A percentile compares a stretch with the other conserved stretches of the same genome.
These are phyloP conservation scores for Erythrocebus patas DNA, from an alignment of 2,113 vertebrate species.

Conservation along the genomic window DNA sequence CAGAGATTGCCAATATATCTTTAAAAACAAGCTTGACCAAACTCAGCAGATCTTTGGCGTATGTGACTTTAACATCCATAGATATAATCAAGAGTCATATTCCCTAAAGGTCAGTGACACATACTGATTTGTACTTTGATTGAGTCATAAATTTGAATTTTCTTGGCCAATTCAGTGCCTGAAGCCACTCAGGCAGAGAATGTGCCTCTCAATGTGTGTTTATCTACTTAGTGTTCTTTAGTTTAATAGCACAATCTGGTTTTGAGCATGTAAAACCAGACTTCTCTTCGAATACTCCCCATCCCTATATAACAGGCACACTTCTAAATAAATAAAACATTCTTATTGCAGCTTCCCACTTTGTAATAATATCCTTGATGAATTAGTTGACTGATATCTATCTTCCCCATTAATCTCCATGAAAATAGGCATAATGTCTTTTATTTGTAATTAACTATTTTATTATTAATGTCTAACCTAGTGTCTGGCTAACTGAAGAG, in stretches of 20 bases:
- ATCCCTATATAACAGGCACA: not conserved
- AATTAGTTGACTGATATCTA: not conserved
- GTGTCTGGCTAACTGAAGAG: not conserved
- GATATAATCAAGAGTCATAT: not conserved
- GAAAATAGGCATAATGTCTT: not conserved
- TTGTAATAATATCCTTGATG: not conserved
- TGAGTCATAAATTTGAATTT: not conserved
- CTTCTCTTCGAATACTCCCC: not conserved
- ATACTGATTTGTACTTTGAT: not conserved
- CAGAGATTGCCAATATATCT: not conserved
- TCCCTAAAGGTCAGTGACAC: not conserved
- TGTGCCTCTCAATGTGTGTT: not conserved
- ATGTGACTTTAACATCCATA: not conserved
- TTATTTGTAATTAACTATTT: conserved; percentile 5
- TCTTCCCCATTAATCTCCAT: not conserved
- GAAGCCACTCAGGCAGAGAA: not conserved
- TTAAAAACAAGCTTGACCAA: not conserved
- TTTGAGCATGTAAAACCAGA: not conserved
- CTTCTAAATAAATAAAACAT: not conserved
- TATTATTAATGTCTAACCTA: not conserved
- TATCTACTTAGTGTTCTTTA: not conserved
- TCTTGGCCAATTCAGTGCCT: not conserved
- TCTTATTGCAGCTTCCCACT: not conserved
- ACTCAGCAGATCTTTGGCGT: not conserved
- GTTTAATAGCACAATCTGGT: not conserved